Percentiles rank a stretch among this genome's conserved stretches.
Evolutionary conservation across 2,888 invertebrate genomes (phyloP).

Genomic region (Sarcophaga carnaria): DNA sequence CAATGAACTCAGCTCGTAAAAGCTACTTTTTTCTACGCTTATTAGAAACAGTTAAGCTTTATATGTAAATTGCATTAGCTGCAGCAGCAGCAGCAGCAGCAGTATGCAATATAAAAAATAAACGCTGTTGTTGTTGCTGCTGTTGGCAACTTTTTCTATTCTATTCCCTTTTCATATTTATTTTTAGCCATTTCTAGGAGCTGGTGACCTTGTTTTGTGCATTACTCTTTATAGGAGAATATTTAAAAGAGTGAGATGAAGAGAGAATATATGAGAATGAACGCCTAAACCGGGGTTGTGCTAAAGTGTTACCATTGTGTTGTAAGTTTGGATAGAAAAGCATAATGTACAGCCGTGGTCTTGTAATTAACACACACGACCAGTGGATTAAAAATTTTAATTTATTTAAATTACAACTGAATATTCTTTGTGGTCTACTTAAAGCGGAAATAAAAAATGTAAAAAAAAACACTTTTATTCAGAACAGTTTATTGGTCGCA

Average conservation of each 20-base stretch:
- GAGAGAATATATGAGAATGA: background rate
- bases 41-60: slow-evolving; percentile 33
- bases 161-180: slow-evolving; percentile 37
- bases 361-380: too few relatives aligned
- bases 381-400: too few relatives aligned
- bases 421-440: too few relatives aligned
- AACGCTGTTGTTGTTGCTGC: background rate
- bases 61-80: slow-evolving; percentile 22
- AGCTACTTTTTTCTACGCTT: slow-evolving; percentile 39
- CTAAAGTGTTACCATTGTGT: background rate
- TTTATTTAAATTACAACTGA: too few relatives aligned
- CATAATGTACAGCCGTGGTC: background rate
- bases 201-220: slow-evolving; percentile 67
- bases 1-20: slow-evolving; percentile 61
- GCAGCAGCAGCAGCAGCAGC: background rate
- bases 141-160: background rate
- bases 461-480: too few relatives aligned
- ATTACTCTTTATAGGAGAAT: slow-evolving; percentile 37
- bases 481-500: too few relatives aligned
- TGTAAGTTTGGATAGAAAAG: background rate
- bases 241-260: slow-evolving; percentile 16
- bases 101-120: too few relatives aligned
- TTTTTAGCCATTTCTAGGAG: slow-evolving; percentile 65
- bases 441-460: too few relatives aligned
- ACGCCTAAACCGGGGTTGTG: slow-evolving; percentile 32